A percentile compares a stretch with the other conserved stretches of the same genome.
These are phyloP conservation scores for Alloscopus bannaensis DNA, from an alignment of 2,888 invertebrate genomes.

Conservation along the genomic window DNA sequence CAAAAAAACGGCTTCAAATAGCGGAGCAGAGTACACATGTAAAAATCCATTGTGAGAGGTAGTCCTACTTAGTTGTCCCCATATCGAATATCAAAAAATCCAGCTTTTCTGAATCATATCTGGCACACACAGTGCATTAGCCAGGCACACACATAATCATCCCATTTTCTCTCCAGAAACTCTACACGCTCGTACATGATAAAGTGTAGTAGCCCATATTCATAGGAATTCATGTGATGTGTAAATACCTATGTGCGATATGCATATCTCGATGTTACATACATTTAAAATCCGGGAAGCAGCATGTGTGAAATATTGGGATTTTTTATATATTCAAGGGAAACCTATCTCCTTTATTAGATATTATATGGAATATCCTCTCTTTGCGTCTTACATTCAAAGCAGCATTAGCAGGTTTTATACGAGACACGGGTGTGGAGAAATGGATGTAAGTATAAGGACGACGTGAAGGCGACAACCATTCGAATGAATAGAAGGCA, in stretches of 20 bases:
- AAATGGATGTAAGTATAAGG: slow-evolving; percentile 2
- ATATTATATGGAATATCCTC: too few species aligned
- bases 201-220: too few species aligned
- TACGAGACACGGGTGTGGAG: too few species aligned
- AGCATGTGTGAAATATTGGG: slow-evolving; percentile 27
- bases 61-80: too few species aligned
- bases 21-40: slow-evolving; percentile 14
- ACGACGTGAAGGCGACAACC: slow-evolving; percentile 12
- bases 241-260: too few species aligned
- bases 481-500: slow-evolving; percentile 4
- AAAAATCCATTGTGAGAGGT: slow-evolving; percentile 4
- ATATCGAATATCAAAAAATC: too few species aligned
- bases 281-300: neutral
- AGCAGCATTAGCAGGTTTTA: neutral
- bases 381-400: too few species aligned
- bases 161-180: neutral
- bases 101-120: too few species aligned
- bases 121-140: slow-evolving; percentile 38
- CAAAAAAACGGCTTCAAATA: neutral
- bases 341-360: too few species aligned
- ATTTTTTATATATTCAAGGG: too few species aligned
- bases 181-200: neutral
- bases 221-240: slow-evolving; percentile 11
- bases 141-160: slow-evolving; percentile 35
- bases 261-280: neutral